phyloP scores from a whole-genome alignment of 2,888 invertebrate species.

The Drepanosiphum platanoidis region DNA sequence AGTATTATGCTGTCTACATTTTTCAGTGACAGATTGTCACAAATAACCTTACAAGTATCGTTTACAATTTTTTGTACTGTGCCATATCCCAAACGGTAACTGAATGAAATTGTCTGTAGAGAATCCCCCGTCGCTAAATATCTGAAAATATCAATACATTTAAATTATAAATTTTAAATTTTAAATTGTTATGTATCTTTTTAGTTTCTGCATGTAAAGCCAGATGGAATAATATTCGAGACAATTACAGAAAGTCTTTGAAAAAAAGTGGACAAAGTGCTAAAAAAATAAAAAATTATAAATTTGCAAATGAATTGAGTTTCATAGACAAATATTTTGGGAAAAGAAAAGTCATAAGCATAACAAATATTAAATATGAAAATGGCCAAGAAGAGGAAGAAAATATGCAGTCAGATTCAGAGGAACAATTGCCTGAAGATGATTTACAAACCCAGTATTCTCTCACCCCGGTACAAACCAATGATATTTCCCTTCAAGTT shows the following conservation, averaged over 20 bases:
- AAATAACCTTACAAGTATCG: slow-evolving; percentile 16
- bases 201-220: slow-evolving; percentile 36
- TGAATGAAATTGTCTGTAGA: slow-evolving; percentile 30
- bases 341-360: slow-evolving; percentile 15
- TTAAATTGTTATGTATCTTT: slow-evolving; percentile 21
- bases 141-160: too few species aligned
- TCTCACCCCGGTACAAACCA: slow-evolving; percentile 26
- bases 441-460: slow-evolving; percentile 10
- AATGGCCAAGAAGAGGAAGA: slow-evolving; percentile 31
- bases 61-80: slow-evolving; percentile 13
- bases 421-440: slow-evolving; percentile 23
- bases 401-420: background rate
- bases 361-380: slow-evolving; percentile 21
- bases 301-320: slow-evolving; percentile 33
- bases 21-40: background rate
- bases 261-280: slow-evolving; percentile 36
- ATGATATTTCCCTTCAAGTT: slow-evolving; percentile 34
- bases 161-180: too few species aligned
- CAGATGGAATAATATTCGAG: slow-evolving; percentile 39
- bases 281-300: slow-evolving; percentile 35
- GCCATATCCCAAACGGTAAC: slow-evolving; percentile 12
- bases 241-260: slow-evolving; percentile 31
- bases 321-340: slow-evolving; percentile 35
- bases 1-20: slow-evolving; percentile 29
- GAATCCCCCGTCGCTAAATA: slow-evolving; percentile 21